phyloP scores from a whole-genome alignment of 2,888 invertebrate species.

The Plebejus anna region DNA sequence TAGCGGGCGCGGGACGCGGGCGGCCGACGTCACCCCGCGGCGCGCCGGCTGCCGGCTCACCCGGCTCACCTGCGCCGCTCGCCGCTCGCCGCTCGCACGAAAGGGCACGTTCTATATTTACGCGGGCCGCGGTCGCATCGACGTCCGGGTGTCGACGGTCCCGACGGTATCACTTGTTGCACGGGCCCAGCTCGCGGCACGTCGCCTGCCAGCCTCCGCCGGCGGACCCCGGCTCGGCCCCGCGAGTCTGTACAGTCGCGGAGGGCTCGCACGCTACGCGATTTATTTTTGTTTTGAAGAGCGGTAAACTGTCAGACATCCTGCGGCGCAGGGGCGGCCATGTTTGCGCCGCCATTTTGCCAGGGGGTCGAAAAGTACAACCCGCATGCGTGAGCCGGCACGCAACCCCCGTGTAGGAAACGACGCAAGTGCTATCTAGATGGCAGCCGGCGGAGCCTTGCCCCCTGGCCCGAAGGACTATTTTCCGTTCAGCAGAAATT shows the following conservation, averaged over 20 bases:
- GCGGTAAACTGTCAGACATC: conserved; percentile 71
- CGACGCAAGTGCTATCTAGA: conserved; percentile 58
- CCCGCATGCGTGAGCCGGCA: conserved; percentile 77
- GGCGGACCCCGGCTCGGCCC: conserved; percentile 58
- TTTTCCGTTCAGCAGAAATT: conserved; percentile 47
- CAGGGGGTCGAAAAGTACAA: conserved; percentile 69
- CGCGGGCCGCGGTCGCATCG: conserved; percentile 68
- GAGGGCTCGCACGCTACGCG: conserved; percentile 61
- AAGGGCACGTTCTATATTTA: conserved; percentile 77
- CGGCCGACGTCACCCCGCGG: conserved; percentile 64
- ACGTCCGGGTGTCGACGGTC: conserved; percentile 54
- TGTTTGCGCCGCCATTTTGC: conserved; percentile 80
- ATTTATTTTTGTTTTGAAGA: conserved; percentile 69
- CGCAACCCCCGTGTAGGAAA: conserved; percentile 62
- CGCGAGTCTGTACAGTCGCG: conserved; percentile 63
- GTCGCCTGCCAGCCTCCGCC: conserved; percentile 51
- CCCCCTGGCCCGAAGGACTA: conserved; percentile 50
- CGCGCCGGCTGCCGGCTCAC: conserved; percentile 61
- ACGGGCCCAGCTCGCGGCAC: conserved; percentile 59
- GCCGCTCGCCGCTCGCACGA: conserved; percentile 71
- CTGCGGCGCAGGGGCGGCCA: conserved; percentile 79
- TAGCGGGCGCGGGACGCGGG: conserved; percentile 72
- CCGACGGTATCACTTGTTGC: conserved; percentile 73
- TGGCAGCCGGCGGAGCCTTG: conserved; percentile 53
- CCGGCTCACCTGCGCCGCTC: conserved; percentile 70